Evolutionary conservation across 92 coral and sea anemone genomes (phyloP).

Genomic region (Epizoanthus scotinus): DNA sequence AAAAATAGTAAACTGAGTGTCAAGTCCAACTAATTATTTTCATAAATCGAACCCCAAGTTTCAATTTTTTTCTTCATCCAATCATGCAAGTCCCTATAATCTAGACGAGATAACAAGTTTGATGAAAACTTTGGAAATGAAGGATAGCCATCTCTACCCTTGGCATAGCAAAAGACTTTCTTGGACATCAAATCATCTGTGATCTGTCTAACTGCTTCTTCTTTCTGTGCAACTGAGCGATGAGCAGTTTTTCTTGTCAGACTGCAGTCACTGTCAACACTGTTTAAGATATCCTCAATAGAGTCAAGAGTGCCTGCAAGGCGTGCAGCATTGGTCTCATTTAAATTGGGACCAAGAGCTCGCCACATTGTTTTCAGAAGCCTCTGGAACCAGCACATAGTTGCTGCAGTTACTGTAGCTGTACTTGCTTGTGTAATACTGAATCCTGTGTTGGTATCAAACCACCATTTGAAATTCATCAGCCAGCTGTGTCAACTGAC

Average conservation of each 20-base stretch:
- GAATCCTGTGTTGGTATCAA: no score
- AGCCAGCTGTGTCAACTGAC: no score
- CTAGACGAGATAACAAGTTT: background rate
- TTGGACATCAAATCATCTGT: background rate
- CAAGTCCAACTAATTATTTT: background rate
- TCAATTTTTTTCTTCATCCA: slow-evolving; percentile 18
- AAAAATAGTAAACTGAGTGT: no score
- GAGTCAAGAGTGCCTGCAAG: slow-evolving; percentile 63
- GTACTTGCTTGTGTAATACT: no score
- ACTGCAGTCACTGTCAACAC: slow-evolving; percentile 56
- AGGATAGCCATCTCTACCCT: slow-evolving; percentile 17
- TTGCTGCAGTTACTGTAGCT: background rate
- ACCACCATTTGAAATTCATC: no score
- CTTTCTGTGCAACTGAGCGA: slow-evolving; percentile 41
- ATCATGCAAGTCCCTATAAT: slow-evolving; percentile 15
- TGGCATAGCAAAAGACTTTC: background rate
- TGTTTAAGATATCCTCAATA: slow-evolving; percentile 42
- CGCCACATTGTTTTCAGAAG: slow-evolving; percentile 61
- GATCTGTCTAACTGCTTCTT: slow-evolving; percentile 17
- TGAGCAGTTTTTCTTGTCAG: slow-evolving; percentile 14
- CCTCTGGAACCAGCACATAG: background rate
- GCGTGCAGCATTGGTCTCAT: slow-evolving; percentile 60
- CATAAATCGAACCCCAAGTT: slow-evolving; percentile 21
- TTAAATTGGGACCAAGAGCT: slow-evolving; percentile 63
- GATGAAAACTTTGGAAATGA: slow-evolving; percentile 8